Evolutionary conservation across 2,797 vertebrate genomes (phyloP).

Genomic region (Valencia hispanica): DNA sequence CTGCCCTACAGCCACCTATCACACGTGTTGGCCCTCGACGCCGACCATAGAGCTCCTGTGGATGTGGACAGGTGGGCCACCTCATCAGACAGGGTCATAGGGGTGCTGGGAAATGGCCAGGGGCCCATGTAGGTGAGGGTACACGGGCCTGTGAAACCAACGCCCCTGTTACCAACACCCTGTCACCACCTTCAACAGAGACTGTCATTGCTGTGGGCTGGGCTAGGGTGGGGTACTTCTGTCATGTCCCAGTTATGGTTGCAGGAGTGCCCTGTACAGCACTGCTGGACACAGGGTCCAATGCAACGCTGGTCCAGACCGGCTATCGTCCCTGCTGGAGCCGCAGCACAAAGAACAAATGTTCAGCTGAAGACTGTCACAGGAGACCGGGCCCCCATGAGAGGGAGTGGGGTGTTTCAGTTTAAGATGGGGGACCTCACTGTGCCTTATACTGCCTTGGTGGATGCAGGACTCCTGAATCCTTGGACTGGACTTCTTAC

Average conservation of each 20-base stretch:
- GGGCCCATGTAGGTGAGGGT: background rate
- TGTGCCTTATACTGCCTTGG: too few species aligned
- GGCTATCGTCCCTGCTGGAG: too few species aligned
- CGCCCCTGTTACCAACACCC: background rate
- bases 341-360: too few species aligned
- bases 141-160: background rate
- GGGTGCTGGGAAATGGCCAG: background rate
- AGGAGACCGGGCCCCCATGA: too few species aligned
- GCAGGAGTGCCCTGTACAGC: too few species aligned
- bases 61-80: background rate
- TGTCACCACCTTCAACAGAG: background rate
- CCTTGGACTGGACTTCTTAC: too few species aligned
- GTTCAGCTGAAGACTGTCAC: too few species aligned
- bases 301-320: background rate
- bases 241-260: background rate
- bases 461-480: too few species aligned
- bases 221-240: background rate
- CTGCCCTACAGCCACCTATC: background rate
- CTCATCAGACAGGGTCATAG: background rate
- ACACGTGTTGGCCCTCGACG: background rate
- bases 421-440: too few species aligned
- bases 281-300: background rate
- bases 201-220: background rate
- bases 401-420: too few species aligned
- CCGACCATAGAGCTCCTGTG: background rate